Percentiles rank a stretch among this genome's conserved stretches.
phyloP scores from a whole-genome alignment of 2,797 vertebrate species.

The Schizopygopsis malacanthus region DNA sequence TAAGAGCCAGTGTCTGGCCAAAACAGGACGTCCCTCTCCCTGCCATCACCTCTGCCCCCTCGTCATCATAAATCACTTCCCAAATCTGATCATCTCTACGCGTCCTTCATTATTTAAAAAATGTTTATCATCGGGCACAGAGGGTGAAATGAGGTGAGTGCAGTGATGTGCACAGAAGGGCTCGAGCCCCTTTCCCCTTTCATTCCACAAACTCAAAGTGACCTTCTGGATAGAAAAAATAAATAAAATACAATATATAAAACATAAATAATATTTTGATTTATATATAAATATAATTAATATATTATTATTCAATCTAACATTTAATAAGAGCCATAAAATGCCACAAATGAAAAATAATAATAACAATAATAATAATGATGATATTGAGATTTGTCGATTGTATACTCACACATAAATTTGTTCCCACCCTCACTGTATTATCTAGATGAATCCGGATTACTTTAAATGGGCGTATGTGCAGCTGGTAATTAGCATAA shows the following conservation, averaged over 20 bases:
- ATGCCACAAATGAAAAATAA: background rate
- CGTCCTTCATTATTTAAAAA: conserved; percentile 55
- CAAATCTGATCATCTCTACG: conserved; percentile 60
- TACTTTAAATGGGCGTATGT: background rate
- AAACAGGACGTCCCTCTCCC: conserved; percentile 49
- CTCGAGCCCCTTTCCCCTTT: background rate
- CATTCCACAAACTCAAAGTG: conserved; percentile 14
- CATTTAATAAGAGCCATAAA: background rate
- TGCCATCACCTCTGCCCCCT: conserved; percentile 50
- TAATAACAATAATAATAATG: background rate
- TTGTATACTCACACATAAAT: background rate
- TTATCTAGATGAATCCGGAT: conserved; percentile 25
- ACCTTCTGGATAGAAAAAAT: conserved; percentile 6
- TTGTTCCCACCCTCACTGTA: background rate
- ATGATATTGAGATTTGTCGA: background rate
- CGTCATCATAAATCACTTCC: conserved; percentile 58
- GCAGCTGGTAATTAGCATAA: conserved; percentile 26
- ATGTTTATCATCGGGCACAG: conserved; percentile 38
- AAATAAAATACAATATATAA: background rate
- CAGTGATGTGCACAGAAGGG: conserved; percentile 21
- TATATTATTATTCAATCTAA: background rate
- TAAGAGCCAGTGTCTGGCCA: conserved; percentile 55
- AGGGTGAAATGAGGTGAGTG: conserved; percentile 48
- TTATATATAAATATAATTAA: background rate
- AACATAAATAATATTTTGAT: background rate